A percentile compares a stretch with the other conserved stretches of the same genome.
Conservation (phyloP, 1,140 invertebrate species). For the Nixonia krombeini region DNA sequence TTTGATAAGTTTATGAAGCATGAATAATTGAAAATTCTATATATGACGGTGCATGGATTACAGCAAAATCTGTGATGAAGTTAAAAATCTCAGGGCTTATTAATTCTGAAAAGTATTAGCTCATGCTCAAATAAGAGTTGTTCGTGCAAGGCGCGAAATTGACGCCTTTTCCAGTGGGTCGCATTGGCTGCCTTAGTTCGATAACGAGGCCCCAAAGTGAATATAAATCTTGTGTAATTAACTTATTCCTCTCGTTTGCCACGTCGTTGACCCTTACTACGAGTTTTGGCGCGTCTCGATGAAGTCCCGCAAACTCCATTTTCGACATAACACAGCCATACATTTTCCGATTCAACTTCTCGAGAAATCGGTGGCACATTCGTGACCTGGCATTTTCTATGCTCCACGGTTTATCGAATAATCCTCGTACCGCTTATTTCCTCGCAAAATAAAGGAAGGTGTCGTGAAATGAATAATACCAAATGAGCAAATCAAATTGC, state of each 20-base stretch:
- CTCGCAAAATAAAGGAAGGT: neutral
- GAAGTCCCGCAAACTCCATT: slow-evolving; percentile 4
- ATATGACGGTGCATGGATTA: no score
- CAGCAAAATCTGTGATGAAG: slow-evolving; percentile 7
- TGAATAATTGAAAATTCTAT: neutral
- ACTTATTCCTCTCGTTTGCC: slow-evolving; percentile 34
- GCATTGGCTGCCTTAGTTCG: slow-evolving; percentile 1
- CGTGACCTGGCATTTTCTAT: neutral
- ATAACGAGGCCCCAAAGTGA: slow-evolving; percentile 31
- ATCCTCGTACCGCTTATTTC: neutral
- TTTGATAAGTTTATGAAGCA: no score
- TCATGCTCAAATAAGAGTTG: slow-evolving; percentile 16
- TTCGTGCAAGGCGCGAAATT: slow-evolving; percentile 1
- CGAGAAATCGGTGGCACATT: neutral
- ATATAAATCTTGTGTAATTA: slow-evolving; percentile 42
- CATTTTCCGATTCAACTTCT: neutral
- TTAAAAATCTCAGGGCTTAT: no score
- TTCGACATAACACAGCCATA: neutral
- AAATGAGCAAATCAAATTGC: no score
- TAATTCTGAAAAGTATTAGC: no score
- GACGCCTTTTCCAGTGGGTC: neutral
- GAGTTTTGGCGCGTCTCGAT: slow-evolving; percentile 11
- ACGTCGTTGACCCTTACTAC: slow-evolving; percentile 13
- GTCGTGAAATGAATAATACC: no score
- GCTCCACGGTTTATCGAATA: no score